These are phyloP conservation scores for Zalophus californianus DNA, from an alignment of 2,797 vertebrate genomes.

Conservation along the genomic window DNA sequence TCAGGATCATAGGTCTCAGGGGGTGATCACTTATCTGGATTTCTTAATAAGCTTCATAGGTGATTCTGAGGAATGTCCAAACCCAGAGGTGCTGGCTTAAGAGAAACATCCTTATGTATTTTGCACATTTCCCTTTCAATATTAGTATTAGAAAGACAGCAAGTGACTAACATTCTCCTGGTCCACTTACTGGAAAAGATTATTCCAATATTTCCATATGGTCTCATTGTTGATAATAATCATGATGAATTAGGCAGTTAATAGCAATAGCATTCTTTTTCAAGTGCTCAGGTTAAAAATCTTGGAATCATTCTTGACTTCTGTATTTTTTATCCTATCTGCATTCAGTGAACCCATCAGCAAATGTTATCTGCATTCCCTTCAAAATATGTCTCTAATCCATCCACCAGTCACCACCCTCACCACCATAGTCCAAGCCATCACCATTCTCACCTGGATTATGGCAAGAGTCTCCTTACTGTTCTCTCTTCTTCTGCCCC, in stretches of 20 bases:
- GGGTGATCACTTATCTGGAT: background rate
- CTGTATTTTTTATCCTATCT: background rate
- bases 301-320: conserved; percentile 1
- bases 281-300: background rate
- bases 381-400: background rate
- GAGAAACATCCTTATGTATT: background rate
- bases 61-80: background rate
- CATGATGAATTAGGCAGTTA: background rate
- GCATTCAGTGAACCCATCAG: background rate
- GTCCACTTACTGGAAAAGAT: background rate
- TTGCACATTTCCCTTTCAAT: background rate
- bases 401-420: background rate
- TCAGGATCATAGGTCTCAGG: background rate
- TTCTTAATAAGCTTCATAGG: background rate
- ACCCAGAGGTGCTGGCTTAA: background rate
- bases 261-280: conserved; percentile 8
- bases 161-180: background rate
- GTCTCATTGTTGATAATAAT: background rate
- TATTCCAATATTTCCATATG: background rate
- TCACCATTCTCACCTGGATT: background rate
- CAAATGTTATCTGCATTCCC: background rate
- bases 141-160: background rate
- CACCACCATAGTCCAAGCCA: background rate
- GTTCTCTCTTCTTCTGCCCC: background rate
- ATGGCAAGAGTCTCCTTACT: background rate